Evolutionary conservation across 2,797 vertebrate genomes (phyloP).

Genomic region (Eulemur albifrons): DNA sequence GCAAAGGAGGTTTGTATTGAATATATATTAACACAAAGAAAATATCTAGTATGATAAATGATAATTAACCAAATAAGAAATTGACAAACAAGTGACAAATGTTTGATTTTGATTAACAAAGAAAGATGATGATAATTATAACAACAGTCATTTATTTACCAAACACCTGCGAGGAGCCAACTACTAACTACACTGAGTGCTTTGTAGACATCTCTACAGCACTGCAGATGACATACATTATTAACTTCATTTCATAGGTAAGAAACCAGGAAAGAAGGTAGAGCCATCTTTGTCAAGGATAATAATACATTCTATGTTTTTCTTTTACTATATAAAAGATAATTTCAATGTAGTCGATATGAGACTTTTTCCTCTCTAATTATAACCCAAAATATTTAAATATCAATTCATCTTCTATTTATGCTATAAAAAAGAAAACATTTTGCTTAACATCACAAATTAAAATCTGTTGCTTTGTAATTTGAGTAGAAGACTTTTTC

Average conservation of each 20-base stretch:
- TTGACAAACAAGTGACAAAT: conserved; percentile 30
- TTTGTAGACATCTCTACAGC: neutral
- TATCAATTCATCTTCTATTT: neutral
- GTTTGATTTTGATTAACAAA: conserved; percentile 41
- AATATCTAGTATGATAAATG: neutral
- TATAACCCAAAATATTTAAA: conserved; percentile 41
- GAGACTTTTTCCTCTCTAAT: neutral
- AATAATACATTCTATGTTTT: neutral
- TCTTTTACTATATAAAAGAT: conserved; percentile 11
- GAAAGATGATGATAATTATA: neutral
- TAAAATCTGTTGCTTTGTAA: conserved; percentile 32
- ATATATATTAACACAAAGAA: neutral
- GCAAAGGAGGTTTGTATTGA: neutral
- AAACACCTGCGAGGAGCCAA: neutral
- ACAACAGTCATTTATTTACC: neutral
- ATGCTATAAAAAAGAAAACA: neutral
- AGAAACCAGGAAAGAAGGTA: neutral
- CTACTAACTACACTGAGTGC: neutral
- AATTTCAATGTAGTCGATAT: neutral
- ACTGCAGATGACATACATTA: neutral
- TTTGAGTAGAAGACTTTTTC: neutral
- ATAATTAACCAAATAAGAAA: conserved; percentile 1
- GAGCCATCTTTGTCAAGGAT: neutral
- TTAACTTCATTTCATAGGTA: neutral
- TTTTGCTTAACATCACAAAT: neutral